Base-by-base conservation (phyloP, 2,797 vertebrate genomes). In the Picus viridis region DNA sequence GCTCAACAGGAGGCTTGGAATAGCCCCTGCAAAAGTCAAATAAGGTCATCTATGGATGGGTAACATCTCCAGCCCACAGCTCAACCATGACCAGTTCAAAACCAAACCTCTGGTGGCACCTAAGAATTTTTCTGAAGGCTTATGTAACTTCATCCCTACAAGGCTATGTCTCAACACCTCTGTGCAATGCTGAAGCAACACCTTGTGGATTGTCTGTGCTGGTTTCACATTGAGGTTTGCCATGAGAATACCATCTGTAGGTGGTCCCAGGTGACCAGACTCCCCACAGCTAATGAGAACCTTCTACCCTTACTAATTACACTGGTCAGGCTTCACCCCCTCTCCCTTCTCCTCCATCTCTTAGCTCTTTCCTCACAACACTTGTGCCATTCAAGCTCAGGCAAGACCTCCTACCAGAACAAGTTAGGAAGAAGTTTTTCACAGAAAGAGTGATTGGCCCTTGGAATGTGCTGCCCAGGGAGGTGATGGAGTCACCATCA, bases 11-110 rank as follows among this genome's bases (percentile, higher is more conserved):
- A 90, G 20, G 7, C 10, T 11, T 34, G 16, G 7, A 8, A 65
- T 56, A 84, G 23, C 2, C 24, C 41, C 17, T 29, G 8, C 29
- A 77, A 54, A 63, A 79, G 22, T 39, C 45, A 14, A 68, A 64
- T 0, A 1, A 20, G 16, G 6, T 83, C 16, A 43, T 22, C 14
- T 22, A 16, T 0, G 0, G 16, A 71, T 19, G 34, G n/a, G 8
- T 19, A 79, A 45, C 51, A 70, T 3, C 36, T 16, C 14, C n/a
- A 68, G 15, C 22, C 16, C 29, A 18, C 27, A 17, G 16, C 7
- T 6, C 51, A 10, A 58, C 12, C 30, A 45, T 10, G 27, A 27
- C 4, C 26, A 57, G 30, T 16, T 79, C 8, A 0, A 7, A 58
- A 7, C 14, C 1, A 2, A 71, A 26, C 4, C 67, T 13, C 10